Conservation (phyloP, 2,113 vertebrate genomes). For the Collichthys lucidus region DNA sequence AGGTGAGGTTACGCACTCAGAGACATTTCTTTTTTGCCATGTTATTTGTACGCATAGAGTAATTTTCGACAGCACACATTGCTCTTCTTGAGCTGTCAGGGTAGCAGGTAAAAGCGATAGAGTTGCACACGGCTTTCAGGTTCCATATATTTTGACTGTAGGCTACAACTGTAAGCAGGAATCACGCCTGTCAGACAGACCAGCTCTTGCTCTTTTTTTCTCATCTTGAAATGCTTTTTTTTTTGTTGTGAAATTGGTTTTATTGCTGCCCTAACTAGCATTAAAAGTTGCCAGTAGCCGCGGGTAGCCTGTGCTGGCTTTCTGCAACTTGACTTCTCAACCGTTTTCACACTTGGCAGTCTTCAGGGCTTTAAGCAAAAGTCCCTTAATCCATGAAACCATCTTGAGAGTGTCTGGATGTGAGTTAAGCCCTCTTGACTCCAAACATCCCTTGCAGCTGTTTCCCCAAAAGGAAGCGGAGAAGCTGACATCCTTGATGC, state of each 20-base stretch:
- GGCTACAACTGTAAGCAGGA: slow-evolving; percentile 8
- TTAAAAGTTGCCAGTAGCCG: slow-evolving; percentile 54
- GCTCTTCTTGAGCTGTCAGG: neutral
- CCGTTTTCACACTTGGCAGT: slow-evolving; percentile 69
- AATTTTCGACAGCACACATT: neutral
- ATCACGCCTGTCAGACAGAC: slow-evolving; percentile 22
- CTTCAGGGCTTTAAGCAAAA: slow-evolving; percentile 67
- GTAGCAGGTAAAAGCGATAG: neutral
- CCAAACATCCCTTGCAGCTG: slow-evolving; percentile 76
- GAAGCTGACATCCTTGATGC: slow-evolving; percentile 48
- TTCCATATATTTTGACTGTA: neutral
- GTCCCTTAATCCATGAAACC: slow-evolving; percentile 75
- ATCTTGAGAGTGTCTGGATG: slow-evolving; percentile 68
- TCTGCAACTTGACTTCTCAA: slow-evolving; percentile 50
- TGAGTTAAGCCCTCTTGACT: slow-evolving; percentile 69
- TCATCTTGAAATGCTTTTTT: neutral
- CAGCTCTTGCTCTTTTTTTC: slow-evolving; percentile 2
- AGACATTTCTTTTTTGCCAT: neutral
- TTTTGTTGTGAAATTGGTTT: slow-evolving; percentile 56
- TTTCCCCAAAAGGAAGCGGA: slow-evolving; percentile 62
- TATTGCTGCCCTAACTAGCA: slow-evolving; percentile 24
- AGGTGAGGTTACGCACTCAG: slow-evolving; percentile 81
- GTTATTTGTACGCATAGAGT: neutral
- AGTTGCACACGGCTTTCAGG: neutral
- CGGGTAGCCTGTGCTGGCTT: slow-evolving; percentile 17